A percentile compares a stretch with the other conserved stretches of the same genome.
phyloP scores from a whole-genome alignment of 2,113 vertebrate genomes.

The Chaetodon auriga region DNA sequence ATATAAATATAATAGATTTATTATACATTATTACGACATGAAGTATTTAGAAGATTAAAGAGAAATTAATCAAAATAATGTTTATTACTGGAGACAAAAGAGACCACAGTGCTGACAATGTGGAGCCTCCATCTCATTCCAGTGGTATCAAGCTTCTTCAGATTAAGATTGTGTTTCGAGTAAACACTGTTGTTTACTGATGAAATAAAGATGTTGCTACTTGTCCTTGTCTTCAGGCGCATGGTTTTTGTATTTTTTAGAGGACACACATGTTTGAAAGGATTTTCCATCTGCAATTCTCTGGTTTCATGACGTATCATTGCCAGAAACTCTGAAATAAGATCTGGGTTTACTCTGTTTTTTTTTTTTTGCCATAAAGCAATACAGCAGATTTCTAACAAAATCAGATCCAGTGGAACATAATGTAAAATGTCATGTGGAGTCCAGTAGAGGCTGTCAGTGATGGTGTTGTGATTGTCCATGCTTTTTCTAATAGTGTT shows the following conservation, averaged over 20 bases:
- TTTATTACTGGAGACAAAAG: constrained; percentile 2
- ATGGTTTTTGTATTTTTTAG: constrained; percentile 23
- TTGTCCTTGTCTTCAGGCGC: constrained; percentile 19
- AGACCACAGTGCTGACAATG: constrained; percentile 4
- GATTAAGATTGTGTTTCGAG: constrained; percentile 36
- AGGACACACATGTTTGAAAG: constrained; percentile 38
- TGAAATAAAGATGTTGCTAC: constrained; percentile 56
- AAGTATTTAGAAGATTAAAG: constrained; percentile 16
- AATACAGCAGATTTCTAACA: not conserved
- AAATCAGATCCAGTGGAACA: not conserved
- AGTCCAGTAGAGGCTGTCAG: not conserved
- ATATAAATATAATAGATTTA: too few relatives aligned
- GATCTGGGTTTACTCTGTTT: not conserved
- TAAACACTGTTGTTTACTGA: constrained; percentile 47
- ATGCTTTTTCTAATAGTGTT: not conserved
- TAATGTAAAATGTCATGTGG: not conserved
- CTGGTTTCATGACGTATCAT: not conserved
- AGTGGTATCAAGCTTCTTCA: constrained; percentile 7
- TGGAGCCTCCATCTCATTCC: constrained; percentile 26
- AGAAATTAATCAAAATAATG: not conserved
- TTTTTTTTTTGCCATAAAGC: constrained; percentile 12
- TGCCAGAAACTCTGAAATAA: constrained; percentile 13
- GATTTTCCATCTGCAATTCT: constrained; percentile 23
- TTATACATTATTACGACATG: too few relatives aligned
- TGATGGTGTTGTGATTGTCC: not conserved